Base-by-base conservation (phyloP, 2,888 invertebrate genomes). In the Drosophila ochracea region DNA sequence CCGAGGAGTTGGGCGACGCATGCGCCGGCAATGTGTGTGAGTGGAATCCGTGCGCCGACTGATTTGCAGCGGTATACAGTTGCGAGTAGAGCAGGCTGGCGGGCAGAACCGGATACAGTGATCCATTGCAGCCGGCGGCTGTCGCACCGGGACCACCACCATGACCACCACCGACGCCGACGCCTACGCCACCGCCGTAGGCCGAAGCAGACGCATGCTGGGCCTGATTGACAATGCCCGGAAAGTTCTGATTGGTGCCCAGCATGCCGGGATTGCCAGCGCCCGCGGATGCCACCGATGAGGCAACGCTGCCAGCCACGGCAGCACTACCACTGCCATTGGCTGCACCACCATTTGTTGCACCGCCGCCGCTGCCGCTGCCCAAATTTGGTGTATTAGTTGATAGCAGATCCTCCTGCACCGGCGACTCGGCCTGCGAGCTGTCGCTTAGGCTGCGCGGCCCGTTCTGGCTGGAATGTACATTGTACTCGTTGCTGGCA, bases 1-100 rank as follows among this genome's bases (percentile, higher is more conserved):
- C 95, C 21, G 93, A 91, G 1, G 93, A 92, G 80, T 95, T 95
- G 71, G 95, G 95, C 43, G 95, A 95, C 41, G 95, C 94, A 82
- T 95, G 95, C 72, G 95, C 94, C 16, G 95, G 95, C 80, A 95
- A 94, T 16, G 95, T 95, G 91, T 96, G 96, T 57, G 96, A 94
- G 90, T 96, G 96, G 90, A 96, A 96, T 87, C 96, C 95, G 84
- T 96, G 96, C 28, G 95, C 95, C 21, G 95, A 95, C 91, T 96
- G 96, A 90, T 96, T 96, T 50, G 96, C 96, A 0, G 96, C 96
- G 5, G 97, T 96, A 85, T 97, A 97, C 28, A 97, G 93, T 91
- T 97, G 97, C 10, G 97, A 97, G 93, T 97, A 97, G 4, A 97
- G 94, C 76, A 97, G 94, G 85, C 97, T 97, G 2, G 96, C 96